Evolutionary conservation across 1,140 invertebrate genomes (phyloP), one percentile per base, ranked within the genome.

Genomic region (Diorhabda sublineata): DNA sequence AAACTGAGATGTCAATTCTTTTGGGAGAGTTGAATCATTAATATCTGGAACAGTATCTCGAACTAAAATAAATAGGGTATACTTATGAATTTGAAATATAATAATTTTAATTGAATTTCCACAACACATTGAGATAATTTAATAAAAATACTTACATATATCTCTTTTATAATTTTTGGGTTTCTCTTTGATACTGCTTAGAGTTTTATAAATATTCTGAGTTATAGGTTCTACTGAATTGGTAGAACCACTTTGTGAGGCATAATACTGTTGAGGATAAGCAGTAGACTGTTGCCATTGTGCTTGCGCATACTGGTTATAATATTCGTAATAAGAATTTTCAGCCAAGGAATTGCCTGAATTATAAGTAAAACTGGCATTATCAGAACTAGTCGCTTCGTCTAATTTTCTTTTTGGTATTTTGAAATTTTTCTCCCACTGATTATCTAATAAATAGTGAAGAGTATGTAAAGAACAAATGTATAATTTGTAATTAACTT

Each of bases 1-100:
- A 42, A 84, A 82, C 26, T 82, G 61, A 5, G 69, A 56, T 56
- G 79, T 82, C 5, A 84, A 70, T 60, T 83, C 83, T 59, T 82
- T 79, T 3, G 83, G 83, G 7, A 80, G 66, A n/a, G 68, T 72
- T 41, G 64, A 26, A 71, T 80, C 78, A 26, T 45, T 42, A 26
- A 69, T 45, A 61, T 77, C 76, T 0, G 76, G 73, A 63, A 73
- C 72, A 26, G 68, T 72, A 45, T 67, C 42, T 68, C 67, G 56
- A 64, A 74, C 73, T 74, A 45, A 62, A 71, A 69, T n/a, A 60
- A 4, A 52, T 8, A 52, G 4, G 6, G n/a, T 3, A 8, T 8
- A 8, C 6, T 52, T 8, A 4, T 4, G n/a, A n/a, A 8, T 52
- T 9, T 52, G 47, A 9, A 6, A 52, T 52, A 8, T 8, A 47